Evolutionary conservation across 1,140 invertebrate genomes (phyloP).

Genomic region (Agrypnia vestita): DNA sequence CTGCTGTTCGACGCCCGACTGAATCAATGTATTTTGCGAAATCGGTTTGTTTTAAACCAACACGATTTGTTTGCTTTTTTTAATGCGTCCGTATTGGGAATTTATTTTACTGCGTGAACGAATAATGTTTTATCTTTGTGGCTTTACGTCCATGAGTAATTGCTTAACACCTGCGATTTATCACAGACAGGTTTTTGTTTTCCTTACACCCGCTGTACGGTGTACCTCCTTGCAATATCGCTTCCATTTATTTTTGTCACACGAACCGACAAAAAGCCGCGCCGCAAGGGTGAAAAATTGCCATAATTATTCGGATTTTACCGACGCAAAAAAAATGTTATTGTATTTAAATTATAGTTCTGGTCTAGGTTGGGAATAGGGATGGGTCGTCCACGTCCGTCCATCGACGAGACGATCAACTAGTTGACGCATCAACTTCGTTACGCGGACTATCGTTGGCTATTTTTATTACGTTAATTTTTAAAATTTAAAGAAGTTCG

Average conservation of each 20-base stretch:
- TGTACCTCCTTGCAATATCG: neutral
- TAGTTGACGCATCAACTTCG: no score
- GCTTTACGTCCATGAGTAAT: constrained; percentile 38
- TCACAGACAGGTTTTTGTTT: constrained; percentile 29
- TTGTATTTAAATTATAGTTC: no score
- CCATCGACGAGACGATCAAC: no score
- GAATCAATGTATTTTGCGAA: constrained; percentile 44
- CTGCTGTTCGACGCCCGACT: constrained; percentile 22
- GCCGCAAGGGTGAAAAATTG: no score
- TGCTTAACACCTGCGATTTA: constrained; percentile 38
- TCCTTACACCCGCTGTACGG: neutral
- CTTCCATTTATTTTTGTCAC: neutral
- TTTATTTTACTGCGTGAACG: constrained; percentile 42
- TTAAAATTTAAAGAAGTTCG: no score
- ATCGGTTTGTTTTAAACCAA: constrained; percentile 49
- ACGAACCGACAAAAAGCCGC: no score
- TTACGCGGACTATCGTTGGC: no score
- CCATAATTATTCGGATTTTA: no score
- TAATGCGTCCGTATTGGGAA: constrained; percentile 37
- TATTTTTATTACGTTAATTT: no score
- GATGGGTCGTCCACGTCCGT: no score
- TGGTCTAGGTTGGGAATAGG: no score
- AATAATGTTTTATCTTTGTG: constrained; percentile 44
- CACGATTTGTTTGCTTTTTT: constrained; percentile 40
- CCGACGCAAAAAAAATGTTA: no score